Percentiles rank a stretch among this genome's conserved stretches.
phyloP scores from a whole-genome alignment of 2,888 invertebrate species.

The Sipha maydis region DNA sequence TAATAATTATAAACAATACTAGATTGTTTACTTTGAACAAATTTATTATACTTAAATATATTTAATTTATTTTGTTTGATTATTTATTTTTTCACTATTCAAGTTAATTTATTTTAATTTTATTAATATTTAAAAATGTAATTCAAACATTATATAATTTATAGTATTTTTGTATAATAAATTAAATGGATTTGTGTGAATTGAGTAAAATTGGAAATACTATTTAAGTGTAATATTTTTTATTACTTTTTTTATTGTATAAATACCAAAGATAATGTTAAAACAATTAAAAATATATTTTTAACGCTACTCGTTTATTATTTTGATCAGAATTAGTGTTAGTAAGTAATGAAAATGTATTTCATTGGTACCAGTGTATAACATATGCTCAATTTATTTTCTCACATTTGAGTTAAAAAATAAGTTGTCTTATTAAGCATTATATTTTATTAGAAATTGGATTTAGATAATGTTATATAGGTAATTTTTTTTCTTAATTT shows the following conservation, averaged over 20 bases:
- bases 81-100: slow-evolving; percentile 25
- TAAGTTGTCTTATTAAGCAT: too few relatives aligned
- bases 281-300: slow-evolving; percentile 43
- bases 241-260: slow-evolving; percentile 21
- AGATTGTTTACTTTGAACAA: slow-evolving; percentile 1
- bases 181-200: slow-evolving; percentile 5
- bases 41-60: background rate
- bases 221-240: slow-evolving; percentile 28
- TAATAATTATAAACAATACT: background rate
- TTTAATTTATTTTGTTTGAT: background rate
- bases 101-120: background rate
- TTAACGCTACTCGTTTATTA: background rate
- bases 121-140: slow-evolving; percentile 16
- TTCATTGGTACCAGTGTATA: background rate
- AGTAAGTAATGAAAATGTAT: background rate
- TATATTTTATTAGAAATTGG: too few relatives aligned
- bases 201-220: slow-evolving; percentile 21
- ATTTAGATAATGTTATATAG: too few relatives aligned
- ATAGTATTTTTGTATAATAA: slow-evolving; percentile 45
- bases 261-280: slow-evolving; percentile 50
- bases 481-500: too few relatives aligned
- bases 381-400: background rate
- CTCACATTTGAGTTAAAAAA: too few relatives aligned
- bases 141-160: background rate
- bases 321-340: background rate